Base-by-base conservation (phyloP, 2,113 vertebrate species). In the Tylochromis polylepis region DNA sequence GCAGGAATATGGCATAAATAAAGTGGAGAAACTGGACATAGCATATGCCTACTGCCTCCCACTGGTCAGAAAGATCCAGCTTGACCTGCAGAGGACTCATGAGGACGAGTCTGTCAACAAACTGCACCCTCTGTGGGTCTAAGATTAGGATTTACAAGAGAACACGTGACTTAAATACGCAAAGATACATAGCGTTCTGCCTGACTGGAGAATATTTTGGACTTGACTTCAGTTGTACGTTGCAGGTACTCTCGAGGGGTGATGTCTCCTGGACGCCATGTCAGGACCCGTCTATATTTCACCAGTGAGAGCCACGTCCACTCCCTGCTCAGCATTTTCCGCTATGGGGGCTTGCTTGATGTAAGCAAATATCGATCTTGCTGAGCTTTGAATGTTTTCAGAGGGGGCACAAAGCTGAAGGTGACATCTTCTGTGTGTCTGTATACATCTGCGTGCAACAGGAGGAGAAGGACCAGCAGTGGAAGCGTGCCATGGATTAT, bases 31-130 rank as follows among this genome's bases (percentile, higher is more conserved):
- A 92, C 93, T 99, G 96, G 99, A 99, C 94, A 99, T 99, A 84
- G 98, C 98, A 0, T 97, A 99, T 31, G 98, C 98, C 81, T 99
- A 98, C 96, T 99, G 99, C 95, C 98, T 99, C 91, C 98, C 99
- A 8, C 96, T 99, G 81, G 96, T 99, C 91, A 96, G 97, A 93
- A 99, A 99, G 95, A 99, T 99, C 89, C 97, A 97, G 84, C 91
- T 99, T 89, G 99, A 99, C 95, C 95, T 99, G 58, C 99, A 99
- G 94, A 97, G 99, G 94, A 99, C 98, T 27, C 99, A 99, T 3
- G 99, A 99, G 93, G 98, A 99, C 46, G 99, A 99, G 93, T 99
- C 98, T 53, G 99, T 99, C 93, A 99, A 99, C 97, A 99, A 99
- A 87, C 96, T 99, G 22, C 99, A 99, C 91, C 99, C 98, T 5